phyloP scores from a whole-genome alignment of 2,888 invertebrate species.

The Phyllotreta striolata region DNA sequence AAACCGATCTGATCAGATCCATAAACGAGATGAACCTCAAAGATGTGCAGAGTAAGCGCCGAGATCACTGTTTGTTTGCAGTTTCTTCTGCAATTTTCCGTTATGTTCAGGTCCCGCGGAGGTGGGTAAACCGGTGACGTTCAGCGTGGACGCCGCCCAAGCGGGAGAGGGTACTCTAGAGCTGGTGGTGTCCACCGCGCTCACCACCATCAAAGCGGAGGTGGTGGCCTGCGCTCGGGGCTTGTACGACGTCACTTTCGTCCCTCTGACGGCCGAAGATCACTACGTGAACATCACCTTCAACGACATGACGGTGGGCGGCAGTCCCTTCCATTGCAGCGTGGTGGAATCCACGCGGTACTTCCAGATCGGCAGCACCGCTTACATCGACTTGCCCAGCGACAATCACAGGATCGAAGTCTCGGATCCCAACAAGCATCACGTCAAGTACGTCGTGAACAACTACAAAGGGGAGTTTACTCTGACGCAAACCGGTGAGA shows the following conservation, averaged over 20 bases:
- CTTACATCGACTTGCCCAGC: conserved; percentile 67
- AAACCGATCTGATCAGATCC: conserved; percentile 52
- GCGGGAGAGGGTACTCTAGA: conserved; percentile 95
- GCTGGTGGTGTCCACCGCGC: conserved; percentile 88
- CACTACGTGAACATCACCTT: conserved; percentile 95
- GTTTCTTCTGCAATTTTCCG: too few species aligned
- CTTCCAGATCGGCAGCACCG: conserved; percentile 72
- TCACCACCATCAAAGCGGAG: conserved; percentile 84
- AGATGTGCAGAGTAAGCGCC: conserved; percentile 49
- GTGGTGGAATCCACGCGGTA: conserved; percentile 74
- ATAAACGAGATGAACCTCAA: conserved; percentile 58
- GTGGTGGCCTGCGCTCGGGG: conserved; percentile 90
- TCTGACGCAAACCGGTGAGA: conserved; percentile 67
- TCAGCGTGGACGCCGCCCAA: conserved; percentile 93
- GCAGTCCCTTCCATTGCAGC: conserved; percentile 87
- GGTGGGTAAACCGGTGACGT: conserved; percentile 87
- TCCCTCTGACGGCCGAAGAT: conserved; percentile 87
- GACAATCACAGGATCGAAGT: conserved; percentile 73
- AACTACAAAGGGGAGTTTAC: conserved; percentile 61
- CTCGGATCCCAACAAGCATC: conserved; percentile 69
- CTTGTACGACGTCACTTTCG: conserved; percentile 90
- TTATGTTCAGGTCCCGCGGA: conserved; percentile 66
- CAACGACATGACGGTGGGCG: conserved; percentile 90
- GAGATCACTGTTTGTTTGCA: too few species aligned
- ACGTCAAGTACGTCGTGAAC: conserved; percentile 58